phyloP scores from a whole-genome alignment of 2,888 invertebrate species.

The Rugalucina vietnamica region DNA sequence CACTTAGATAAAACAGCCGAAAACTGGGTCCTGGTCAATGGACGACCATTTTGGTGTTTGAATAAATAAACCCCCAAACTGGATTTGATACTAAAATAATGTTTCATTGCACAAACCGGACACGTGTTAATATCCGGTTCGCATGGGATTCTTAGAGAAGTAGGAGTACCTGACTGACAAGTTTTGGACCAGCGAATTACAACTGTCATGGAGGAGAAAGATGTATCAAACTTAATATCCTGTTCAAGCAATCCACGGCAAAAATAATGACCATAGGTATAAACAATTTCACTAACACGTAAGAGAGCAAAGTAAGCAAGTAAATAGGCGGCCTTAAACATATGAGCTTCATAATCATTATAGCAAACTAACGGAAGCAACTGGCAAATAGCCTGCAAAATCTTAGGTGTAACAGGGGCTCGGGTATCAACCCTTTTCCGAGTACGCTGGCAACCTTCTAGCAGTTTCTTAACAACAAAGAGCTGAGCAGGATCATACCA shows the following conservation, averaged over 20 bases:
- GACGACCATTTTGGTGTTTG: background rate
- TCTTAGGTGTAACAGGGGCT: slow-evolving; percentile 26
- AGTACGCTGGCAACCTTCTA: slow-evolving; percentile 31
- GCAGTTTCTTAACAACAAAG: slow-evolving; percentile 21
- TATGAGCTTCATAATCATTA: slow-evolving; percentile 18
- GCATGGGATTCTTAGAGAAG: background rate
- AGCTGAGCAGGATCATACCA: slow-evolving; percentile 13
- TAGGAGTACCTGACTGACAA: background rate
- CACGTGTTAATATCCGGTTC: background rate
- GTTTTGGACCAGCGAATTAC: background rate
- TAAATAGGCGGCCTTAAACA: slow-evolving; percentile 23
- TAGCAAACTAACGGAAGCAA: background rate
- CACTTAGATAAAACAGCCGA: background rate
- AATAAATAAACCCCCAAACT: background rate
- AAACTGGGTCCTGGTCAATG: background rate
- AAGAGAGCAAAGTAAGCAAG: slow-evolving; percentile 47
- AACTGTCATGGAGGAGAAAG: background rate
- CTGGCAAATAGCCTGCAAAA: background rate
- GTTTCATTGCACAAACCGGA: background rate
- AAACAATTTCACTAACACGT: slow-evolving; percentile 40
- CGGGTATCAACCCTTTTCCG: background rate
- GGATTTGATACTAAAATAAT: background rate
- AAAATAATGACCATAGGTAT: background rate
- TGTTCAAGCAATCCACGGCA: background rate
- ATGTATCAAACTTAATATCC: background rate